phyloP scores from a whole-genome alignment of 2,113 vertebrate species.

The Anseranas semipalmata region DNA sequence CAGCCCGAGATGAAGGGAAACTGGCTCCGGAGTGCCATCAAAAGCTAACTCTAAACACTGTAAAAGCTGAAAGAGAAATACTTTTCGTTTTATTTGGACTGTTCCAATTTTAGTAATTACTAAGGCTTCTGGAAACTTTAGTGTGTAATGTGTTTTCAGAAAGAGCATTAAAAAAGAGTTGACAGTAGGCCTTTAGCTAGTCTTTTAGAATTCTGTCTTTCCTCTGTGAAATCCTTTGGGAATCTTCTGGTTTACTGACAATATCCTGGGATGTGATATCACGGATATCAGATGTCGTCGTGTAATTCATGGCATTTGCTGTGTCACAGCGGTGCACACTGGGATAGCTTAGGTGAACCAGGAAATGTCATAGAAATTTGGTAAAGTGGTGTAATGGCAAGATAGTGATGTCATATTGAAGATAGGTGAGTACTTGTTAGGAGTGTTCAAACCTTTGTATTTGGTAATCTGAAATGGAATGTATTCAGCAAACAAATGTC shows the following conservation, averaged over 20 bases:
- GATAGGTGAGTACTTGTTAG: background rate
- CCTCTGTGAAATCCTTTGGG: conserved; percentile 54
- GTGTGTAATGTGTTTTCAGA: background rate
- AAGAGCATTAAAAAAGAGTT: background rate
- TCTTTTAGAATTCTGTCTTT: conserved; percentile 36
- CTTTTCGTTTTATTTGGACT: background rate
- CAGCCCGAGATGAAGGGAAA: background rate
- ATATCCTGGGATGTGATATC: conserved; percentile 15
- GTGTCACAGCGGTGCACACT: background rate
- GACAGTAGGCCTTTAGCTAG: background rate
- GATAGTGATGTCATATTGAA: fast-evolving
- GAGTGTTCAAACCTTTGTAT: background rate
- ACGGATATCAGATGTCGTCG: conserved; percentile 20
- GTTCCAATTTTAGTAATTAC: background rate
- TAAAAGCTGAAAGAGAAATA: background rate
- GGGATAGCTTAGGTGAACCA: background rate
- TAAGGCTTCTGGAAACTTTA: background rate
- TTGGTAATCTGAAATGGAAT: background rate
- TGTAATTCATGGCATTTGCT: background rate
- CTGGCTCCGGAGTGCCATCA: background rate
- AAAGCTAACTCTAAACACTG: background rate
- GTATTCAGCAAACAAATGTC: background rate
- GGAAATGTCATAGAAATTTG: background rate
- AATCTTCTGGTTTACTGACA: conserved; percentile 30
- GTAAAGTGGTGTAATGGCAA: fast-evolving